A percentile compares a stretch with the other conserved stretches of the same genome.
phyloP scores from a whole-genome alignment of 2,797 vertebrate species.

The Mormyrops attenuatus region DNA sequence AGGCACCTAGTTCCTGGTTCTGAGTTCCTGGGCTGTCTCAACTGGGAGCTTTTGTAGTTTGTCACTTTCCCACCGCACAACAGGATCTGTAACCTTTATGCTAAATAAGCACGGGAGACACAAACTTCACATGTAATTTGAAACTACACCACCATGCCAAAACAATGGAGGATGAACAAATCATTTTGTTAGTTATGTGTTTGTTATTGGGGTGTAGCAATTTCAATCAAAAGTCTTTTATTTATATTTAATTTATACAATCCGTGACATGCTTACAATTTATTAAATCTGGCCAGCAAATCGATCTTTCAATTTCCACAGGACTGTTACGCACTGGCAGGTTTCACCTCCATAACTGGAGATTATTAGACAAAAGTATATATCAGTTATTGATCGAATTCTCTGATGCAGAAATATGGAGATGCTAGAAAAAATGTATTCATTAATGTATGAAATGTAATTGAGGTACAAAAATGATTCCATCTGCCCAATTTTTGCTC shows the following conservation, averaged over 20 bases:
- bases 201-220: no score
- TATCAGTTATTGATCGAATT: neutral
- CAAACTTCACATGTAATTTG: no score
- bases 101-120: no score
- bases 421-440: neutral
- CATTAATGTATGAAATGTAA: neutral
- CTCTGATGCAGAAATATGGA: neutral
- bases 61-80: no score
- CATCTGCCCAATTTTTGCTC: neutral
- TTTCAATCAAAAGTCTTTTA: no score
- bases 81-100: no score
- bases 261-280: neutral
- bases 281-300: neutral
- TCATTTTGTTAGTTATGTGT: no score
- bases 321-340: neutral
- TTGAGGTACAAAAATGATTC: neutral
- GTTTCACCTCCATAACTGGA: neutral
- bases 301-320: neutral
- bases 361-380: neutral
- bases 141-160: no score
- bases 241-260: neutral
- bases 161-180: no score
- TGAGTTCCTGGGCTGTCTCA: no score
- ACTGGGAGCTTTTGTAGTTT: no score
- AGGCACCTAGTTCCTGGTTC: no score